Evolutionary conservation across 2,888 invertebrate genomes (phyloP), one percentile per base, ranked within the genome.

Genomic region (Hirudinaria manillensis): DNA sequence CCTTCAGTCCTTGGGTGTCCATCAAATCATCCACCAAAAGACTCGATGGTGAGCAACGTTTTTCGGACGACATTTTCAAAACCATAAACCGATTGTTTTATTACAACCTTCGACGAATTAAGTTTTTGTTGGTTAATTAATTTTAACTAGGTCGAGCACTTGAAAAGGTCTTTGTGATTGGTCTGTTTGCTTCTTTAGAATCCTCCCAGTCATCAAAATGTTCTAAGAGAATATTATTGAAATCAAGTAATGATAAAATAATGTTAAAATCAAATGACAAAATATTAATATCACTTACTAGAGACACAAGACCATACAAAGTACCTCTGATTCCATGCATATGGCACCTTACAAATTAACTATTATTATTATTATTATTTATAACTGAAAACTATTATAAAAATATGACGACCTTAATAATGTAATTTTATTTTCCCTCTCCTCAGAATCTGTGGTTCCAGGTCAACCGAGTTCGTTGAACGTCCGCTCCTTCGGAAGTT

Each of bases 1-100:
- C 96, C 0, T 91, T 91, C 83, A 93, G 94, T 45, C 93, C 94
- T 79, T 97, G 97, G 97, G 88, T 90, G 82, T 88, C 89, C 34
- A 90, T 91, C 29, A 90, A 90, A 82, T 97, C 96, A 0, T 92
- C 90, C 81, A 90, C 91, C 79, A 92, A 91, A 81, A 93, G 93
- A 85, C 88, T 92, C 67, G 92, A 92, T 84, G 95, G 95, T 87
- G 89, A 89, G 82, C 80, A 36, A 29, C 7, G n/a, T 24, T n/a
- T 55, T 21, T 55, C 16, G 19, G 3, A 34, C 29, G 24, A 21
- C 24, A 16, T 21, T 66, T 72, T 61, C 1, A 24, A 36, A 27
- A 61, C n/a, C n/a, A 10, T n/a, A 36, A 27, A 61, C n/a, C n/a
- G 24, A 27, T 16, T 19, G 7, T 1, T 24, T 61, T 61, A n/a